phyloP scores from a whole-genome alignment of 2,888 invertebrate genomes.

The Callinectes sapidus region DNA sequence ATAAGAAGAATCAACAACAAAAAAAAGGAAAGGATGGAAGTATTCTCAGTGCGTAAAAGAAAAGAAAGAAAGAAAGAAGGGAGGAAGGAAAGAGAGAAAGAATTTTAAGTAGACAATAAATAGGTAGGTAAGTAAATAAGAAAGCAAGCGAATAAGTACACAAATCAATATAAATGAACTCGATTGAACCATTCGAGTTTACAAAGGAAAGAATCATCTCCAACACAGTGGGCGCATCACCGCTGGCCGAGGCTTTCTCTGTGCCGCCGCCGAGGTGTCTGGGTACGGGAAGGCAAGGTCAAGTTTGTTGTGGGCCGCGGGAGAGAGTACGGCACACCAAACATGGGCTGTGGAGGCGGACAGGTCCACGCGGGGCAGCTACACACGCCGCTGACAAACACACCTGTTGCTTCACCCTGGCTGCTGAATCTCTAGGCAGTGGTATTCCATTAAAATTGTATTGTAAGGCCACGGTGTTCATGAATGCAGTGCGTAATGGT shows the following conservation, averaged over 20 bases:
- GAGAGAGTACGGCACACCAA: background rate
- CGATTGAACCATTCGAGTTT: background rate
- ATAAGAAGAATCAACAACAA: background rate
- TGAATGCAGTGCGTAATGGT: too few species aligned
- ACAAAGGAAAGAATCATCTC: background rate
- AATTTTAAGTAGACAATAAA: too few species aligned
- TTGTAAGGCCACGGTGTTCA: too few species aligned
- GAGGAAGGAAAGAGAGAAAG: background rate
- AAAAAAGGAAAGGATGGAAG: background rate
- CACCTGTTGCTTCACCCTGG: background rate
- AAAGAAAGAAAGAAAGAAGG: background rate
- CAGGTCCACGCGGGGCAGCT: background rate
- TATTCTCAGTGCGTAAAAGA: background rate
- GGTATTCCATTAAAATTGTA: too few species aligned
- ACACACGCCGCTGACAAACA: background rate
- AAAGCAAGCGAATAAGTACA: background rate
- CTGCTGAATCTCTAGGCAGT: too few species aligned
- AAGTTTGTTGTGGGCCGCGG: constrained; percentile 6
- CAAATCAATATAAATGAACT: too few species aligned
- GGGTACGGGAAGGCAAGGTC: constrained; percentile 16
- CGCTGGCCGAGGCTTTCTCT: background rate
- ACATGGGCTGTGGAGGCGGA: constrained; percentile 9
- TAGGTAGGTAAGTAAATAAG: too few species aligned
- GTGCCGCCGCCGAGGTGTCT: background rate
- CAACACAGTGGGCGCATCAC: background rate